Base-by-base conservation (phyloP, 1,140 invertebrate species). In the Marisa cornuarietis region DNA sequence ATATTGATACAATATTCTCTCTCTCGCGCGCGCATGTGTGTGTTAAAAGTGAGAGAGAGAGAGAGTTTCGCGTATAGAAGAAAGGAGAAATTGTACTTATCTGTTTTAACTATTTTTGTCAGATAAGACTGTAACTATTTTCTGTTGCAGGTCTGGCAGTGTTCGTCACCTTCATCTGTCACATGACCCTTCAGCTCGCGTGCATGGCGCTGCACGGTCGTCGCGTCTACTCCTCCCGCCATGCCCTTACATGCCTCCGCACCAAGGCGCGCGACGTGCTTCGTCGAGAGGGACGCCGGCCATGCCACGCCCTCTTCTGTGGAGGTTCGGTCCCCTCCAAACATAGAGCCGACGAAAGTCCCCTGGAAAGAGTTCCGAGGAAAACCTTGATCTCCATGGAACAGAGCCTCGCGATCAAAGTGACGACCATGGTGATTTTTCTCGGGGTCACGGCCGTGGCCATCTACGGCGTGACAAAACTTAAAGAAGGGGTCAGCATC, bases 111-210 rank as follows among this genome's bases (percentile, higher is more conserved):
- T 18, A 18, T 20, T 18, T 18, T 63, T 63, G 18, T 20, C 62
- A 63, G 62, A 63, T 63, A 63, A 18, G 62, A 63, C 1, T 63
- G 4, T 63, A n/a, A n/a, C 4, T 69, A 5, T 69, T 22, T 20
- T 69, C 11, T 62, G 52, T 66, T 66, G 31, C 90, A 95, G 96
- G 96, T 86, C 94, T 96, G 62, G 96, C 97, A 0, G 96, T 99
- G 5, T 93, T 95, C 61, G 96, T 98, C 85, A 97, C 96, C 6
- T 99, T 98, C 91, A 87, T 98, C 5, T 98, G 96, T 94, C 97
- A 99, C 90, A 91, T 98, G 75, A 98, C 96, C 10, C 97, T 99
- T 93, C 98, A 98, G 90, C 94, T 95, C 18, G 96, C 95, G 22
- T 96, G 96, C 87, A 94, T 98, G 80, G 96, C 96, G 1, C 93